Conservation (phyloP, 1,140 invertebrate species). For the Acromyrmex heyeri region DNA sequence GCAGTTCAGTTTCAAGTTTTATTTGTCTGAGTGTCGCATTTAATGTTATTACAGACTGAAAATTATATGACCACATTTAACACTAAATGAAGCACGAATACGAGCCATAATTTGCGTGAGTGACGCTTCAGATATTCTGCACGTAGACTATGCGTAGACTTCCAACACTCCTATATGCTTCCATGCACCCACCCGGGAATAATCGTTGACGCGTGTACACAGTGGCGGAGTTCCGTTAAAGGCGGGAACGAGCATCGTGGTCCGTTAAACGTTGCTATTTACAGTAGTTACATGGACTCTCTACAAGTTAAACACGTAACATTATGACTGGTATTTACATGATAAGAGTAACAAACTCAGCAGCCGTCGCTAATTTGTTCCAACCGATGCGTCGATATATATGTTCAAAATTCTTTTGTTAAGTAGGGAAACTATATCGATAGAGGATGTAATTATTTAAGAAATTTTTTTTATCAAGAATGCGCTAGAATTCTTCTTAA, state of each 20-base stretch:
- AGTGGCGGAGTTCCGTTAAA: constrained; percentile 56
- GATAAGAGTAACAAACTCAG: constrained; percentile 52
- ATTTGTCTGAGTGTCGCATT: constrained; percentile 15
- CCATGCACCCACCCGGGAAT: constrained; percentile 33
- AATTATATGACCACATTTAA: constrained; percentile 34
- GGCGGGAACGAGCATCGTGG: constrained; percentile 29
- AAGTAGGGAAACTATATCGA: neutral
- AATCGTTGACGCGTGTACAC: constrained; percentile 54
- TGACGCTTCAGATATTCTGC: constrained; percentile 47
- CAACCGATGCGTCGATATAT: constrained; percentile 4
- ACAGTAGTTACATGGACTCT: constrained; percentile 56
- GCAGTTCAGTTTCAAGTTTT: constrained; percentile 39
- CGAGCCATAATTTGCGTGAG: constrained; percentile 43
- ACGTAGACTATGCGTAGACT: constrained; percentile 54
- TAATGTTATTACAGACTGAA: constrained; percentile 29
- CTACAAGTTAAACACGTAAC: constrained; percentile 56
- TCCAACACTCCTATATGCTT: constrained; percentile 7
- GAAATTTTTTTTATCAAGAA: neutral
- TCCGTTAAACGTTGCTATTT: constrained; percentile 54
- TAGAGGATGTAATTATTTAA: neutral
- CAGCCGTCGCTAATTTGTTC: neutral
- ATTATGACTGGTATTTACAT: constrained; percentile 54
- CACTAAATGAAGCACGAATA: constrained; percentile 41
- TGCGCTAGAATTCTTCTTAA: neutral
- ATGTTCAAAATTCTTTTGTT: constrained; percentile 4